Evolutionary conservation across 2,888 invertebrate species (phyloP).

Genomic region (Priocnemis perturbator): DNA sequence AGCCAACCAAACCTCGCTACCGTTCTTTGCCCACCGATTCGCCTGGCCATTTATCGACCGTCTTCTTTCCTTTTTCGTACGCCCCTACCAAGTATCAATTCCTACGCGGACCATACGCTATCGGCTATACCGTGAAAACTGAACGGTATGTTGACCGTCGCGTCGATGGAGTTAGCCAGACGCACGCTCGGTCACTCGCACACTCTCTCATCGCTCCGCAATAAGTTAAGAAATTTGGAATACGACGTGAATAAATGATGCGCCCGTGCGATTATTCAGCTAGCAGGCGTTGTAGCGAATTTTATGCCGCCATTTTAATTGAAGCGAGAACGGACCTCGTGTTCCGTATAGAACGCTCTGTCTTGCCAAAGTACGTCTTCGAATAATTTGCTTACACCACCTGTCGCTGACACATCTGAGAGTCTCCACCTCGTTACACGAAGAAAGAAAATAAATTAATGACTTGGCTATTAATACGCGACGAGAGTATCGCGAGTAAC

Average conservation of each 20-base stretch:
- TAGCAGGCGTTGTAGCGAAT: background rate
- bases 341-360: constrained; percentile 38
- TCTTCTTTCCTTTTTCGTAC: too few relatives aligned
- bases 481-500: constrained; percentile 28
- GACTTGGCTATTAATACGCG: constrained; percentile 38
- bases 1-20: background rate
- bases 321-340: constrained; percentile 24
- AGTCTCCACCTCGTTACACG: constrained; percentile 23
- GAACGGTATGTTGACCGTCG: too few relatives aligned
- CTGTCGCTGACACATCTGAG: constrained; percentile 34
- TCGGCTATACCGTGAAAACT: too few relatives aligned
- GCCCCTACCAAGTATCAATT: too few relatives aligned
- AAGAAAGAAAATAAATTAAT: constrained; percentile 34
- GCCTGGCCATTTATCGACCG: too few relatives aligned
- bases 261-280: background rate
- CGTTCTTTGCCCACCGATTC: too few relatives aligned
- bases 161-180: too few relatives aligned
- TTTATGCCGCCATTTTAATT: constrained; percentile 26
- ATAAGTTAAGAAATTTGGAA: background rate
- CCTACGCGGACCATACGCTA: too few relatives aligned
- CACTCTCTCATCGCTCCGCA: constrained; percentile 14
- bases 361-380: constrained; percentile 43
- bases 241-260: background rate
- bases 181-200: constrained; percentile 24
- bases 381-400: constrained; percentile 44